phyloP scores from a whole-genome alignment of 2,113 vertebrate species.

The Mus pahari region DNA sequence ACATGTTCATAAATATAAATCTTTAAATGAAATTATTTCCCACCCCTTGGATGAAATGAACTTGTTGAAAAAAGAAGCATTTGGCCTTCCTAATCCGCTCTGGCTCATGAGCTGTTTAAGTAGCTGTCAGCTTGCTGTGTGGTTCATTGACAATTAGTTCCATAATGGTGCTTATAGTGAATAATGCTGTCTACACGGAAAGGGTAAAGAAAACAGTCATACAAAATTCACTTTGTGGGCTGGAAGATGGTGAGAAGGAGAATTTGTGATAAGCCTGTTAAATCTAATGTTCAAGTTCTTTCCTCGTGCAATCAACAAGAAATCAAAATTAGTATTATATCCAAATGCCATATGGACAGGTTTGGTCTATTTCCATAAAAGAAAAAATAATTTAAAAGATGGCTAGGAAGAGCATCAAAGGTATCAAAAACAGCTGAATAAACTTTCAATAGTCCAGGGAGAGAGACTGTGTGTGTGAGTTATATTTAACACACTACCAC shows the following conservation, averaged over 20 bases:
- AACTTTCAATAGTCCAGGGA: slow-evolving; percentile 85
- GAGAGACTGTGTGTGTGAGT: slow-evolving; percentile 60
- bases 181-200: slow-evolving; percentile 85
- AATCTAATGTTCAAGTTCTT: slow-evolving; percentile 79
- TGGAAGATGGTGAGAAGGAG: slow-evolving; percentile 75
- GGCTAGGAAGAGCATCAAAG: slow-evolving; percentile 86
- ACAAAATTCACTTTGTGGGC: slow-evolving; percentile 78
- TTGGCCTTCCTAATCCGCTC: slow-evolving; percentile 87
- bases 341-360: slow-evolving; percentile 79
- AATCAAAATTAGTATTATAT: slow-evolving; percentile 86
- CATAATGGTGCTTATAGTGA: slow-evolving; percentile 84
- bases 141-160: slow-evolving; percentile 87
- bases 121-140: slow-evolving; percentile 85
- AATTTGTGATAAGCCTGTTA: slow-evolving; percentile 83
- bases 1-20: slow-evolving; percentile 81
- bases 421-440: slow-evolving; percentile 90
- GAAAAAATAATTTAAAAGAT: slow-evolving; percentile 85
- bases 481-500: slow-evolving; percentile 75
- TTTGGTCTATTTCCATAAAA: slow-evolving; percentile 85
- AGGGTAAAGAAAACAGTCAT: slow-evolving; percentile 86
- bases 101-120: slow-evolving; percentile 86
- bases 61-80: slow-evolving; percentile 76
- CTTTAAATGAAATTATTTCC: slow-evolving; percentile 79
- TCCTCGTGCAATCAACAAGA: slow-evolving; percentile 85
- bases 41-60: slow-evolving; percentile 72